Conservation (phyloP, 2,113 vertebrate species). For the Rissa tridactyla region DNA sequence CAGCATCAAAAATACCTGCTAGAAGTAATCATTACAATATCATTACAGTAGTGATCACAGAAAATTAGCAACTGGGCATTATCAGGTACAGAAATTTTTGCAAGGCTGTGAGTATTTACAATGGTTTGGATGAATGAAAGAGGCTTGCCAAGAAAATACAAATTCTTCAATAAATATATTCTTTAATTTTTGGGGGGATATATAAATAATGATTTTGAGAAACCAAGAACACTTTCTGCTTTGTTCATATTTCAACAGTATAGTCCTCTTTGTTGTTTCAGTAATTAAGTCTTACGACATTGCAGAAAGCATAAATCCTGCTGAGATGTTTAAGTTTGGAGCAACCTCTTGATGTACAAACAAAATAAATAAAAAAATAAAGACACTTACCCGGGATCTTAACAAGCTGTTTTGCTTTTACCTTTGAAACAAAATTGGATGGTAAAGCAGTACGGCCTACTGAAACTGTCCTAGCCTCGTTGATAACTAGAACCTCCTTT, state of each 20-base stretch:
- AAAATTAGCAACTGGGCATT: not conserved
- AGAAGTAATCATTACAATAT: not conserved
- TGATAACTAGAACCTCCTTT: conserved; percentile 74
- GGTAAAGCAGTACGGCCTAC: conserved; percentile 34
- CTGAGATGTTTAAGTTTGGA: conserved; percentile 77
- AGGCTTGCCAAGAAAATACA: conserved; percentile 23
- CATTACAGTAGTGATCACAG: not conserved
- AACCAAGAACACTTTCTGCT: conserved; percentile 35
- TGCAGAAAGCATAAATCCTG: conserved; percentile 72
- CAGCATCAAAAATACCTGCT: not conserved
- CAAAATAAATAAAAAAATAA: conserved; percentile 58
- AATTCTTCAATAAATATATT: conserved; percentile 44
- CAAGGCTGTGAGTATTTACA: not conserved
- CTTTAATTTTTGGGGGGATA: conserved; percentile 51
- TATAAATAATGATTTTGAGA: conserved; percentile 71
- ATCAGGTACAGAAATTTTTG: not conserved
- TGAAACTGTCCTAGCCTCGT: conserved; percentile 64
- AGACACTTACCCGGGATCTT: conserved; percentile 48
- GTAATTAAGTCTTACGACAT: conserved; percentile 79
- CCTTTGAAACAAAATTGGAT: conserved; percentile 70
- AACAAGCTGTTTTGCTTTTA: conserved; percentile 72
- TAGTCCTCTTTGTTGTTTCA: conserved; percentile 46
- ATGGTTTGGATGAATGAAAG: not conserved
- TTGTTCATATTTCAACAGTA: conserved; percentile 74
- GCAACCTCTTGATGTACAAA: conserved; percentile 74